Evolutionary conservation across 2,113 vertebrate species (phyloP), one percentile per base, ranked within the genome.

Genomic region (Oriolus oriolus): DNA sequence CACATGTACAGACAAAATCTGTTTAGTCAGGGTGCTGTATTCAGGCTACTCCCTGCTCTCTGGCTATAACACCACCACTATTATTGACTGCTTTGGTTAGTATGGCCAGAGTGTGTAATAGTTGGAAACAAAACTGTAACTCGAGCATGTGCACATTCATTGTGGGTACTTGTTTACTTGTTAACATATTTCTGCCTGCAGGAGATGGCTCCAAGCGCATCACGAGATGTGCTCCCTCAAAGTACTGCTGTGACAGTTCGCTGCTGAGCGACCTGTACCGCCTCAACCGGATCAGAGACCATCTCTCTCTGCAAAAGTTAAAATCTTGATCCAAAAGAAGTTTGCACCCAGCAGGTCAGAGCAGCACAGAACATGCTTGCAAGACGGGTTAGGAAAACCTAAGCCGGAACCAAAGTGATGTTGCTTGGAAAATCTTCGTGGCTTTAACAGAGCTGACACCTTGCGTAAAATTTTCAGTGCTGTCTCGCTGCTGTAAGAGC

Each of bases 231-330:
- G 13, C 15, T 81, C 35, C 41, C 30, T 10, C 6, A 0, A 64
- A 22, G 31, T 5, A 37, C 1, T 16, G n/a, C 42, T 53, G 35
- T 1, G 5, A 16, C 14, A 2, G 22, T 16, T 24, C 4, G 7
- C 13, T 26, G 42, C 41, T 4, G 3, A 11, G 37, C 7, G 3
- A 50, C 30, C 28, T 11, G 12, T 41, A 6, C 30, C 0, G 2
- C 39, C 27, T 60, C 2, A 0, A 41, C 10, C 0, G 2, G 10
- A 54, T 26, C 33, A 49, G 35, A 73, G 26, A 27, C 11, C 16
- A 16, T 3, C 16, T 56, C 16, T 45, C 39, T 23, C 50, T 1
- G 20, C 31, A 35, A 10, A 79, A 65, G 11, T 1, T 3, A 31
- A 53, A 85, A 37, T 8, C 31, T 49, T 23, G 8, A 61, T 28